Base-by-base conservation (phyloP, 2,113 vertebrate species). In the Pseudorasbora parva region DNA sequence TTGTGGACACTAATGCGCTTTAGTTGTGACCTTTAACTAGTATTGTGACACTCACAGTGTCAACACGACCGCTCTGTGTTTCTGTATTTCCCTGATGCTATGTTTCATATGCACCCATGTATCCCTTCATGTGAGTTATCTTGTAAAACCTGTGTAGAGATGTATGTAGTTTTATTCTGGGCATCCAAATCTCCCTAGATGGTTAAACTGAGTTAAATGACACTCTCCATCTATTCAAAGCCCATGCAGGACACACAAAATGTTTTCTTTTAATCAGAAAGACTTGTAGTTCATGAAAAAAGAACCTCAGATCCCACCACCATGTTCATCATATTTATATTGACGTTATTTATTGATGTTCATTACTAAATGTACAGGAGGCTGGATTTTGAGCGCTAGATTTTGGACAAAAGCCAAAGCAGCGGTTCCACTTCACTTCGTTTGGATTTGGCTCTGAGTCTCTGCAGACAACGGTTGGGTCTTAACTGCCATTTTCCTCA, bases 401-500 rank as follows among this genome's bases (percentile, higher is more conserved):
- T 62, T 75, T 68, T 84, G 69, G 68, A 80, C 68, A 25, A 17
- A 27, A 64, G 57, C 72, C 64, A 49, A 23, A 45, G 6, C 21
- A 23, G 45, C 19, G 33, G 60, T 37, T 78, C 49, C 17, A 27
- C 82, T 60, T 45, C 12, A 47, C 76, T 78, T 79, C 14, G 23
- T 41, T 43, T 79, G 79, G 71, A 78, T 79, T 87, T 73, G 56
- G 62, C 72, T 76, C 57, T 4, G 45, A 77, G 43, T 83, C 72
- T 85, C 43, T 82, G 25, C 83, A 82, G 66, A 84, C 78, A 76
- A 72, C 21, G 57, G 64, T 85, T 85, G 33, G 72, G 81, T 87
- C 66, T 82, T 84, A 87, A 82, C 74, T 85, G 75, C 57, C 75
- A 75, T 69, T 87, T 87, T 82, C 66, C 43, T 57, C 59, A 87